Evolutionary conservation across 2,797 vertebrate genomes (phyloP).

Genomic region (Ctenochaetus hawaiiensis): DNA sequence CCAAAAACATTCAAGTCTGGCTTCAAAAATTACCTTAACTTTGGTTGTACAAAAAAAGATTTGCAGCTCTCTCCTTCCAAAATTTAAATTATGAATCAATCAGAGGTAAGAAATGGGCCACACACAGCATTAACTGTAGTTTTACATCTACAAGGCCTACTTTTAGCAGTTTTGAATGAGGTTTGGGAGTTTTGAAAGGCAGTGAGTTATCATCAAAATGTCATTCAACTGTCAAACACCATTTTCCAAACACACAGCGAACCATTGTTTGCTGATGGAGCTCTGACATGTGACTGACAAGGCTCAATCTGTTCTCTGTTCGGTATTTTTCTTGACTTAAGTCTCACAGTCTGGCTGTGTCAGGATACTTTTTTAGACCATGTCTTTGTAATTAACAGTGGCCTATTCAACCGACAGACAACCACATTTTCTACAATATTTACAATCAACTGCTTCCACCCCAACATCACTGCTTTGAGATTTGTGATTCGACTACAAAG

Average conservation of each 20-base stretch:
- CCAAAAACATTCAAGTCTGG: too few species aligned
- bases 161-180: conserved; percentile 28
- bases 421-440: conserved; percentile 39
- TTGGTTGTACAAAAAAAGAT: not conserved
- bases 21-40: not conserved
- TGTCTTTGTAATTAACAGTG: conserved; percentile 23
- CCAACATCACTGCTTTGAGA: conserved; percentile 9
- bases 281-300: conserved; percentile 21
- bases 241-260: conserved; percentile 23
- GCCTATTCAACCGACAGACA: conserved; percentile 19
- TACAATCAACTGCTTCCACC: not conserved
- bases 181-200: conserved; percentile 34
- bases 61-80: not conserved
- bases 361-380: conserved; percentile 5
- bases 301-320: conserved; percentile 31
- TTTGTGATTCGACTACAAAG: conserved; percentile 23
- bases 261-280: conserved; percentile 25
- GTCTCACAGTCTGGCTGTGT: not conserved
- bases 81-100: conserved; percentile 3
- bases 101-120: conserved; percentile 14
- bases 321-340: conserved; percentile 23
- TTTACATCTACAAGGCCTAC: not conserved
- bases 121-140: not conserved
- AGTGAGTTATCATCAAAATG: conserved; percentile 24
- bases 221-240: conserved; percentile 45